phyloP scores from a whole-genome alignment of 2,797 vertebrate genomes.

The Peromyscus melanophrys region DNA sequence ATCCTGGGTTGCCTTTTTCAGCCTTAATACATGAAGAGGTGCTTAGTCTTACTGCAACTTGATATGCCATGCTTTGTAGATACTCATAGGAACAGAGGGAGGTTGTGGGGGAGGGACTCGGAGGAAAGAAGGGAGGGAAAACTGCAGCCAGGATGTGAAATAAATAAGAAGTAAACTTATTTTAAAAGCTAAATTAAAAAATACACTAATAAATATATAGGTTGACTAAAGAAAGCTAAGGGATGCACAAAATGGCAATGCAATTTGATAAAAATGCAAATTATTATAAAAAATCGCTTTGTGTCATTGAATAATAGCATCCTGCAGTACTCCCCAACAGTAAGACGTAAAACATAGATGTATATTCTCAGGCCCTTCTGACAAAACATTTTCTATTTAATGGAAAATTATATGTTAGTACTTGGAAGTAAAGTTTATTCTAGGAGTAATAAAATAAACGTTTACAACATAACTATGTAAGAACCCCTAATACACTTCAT shows the following conservation, averaged over 20 bases:
- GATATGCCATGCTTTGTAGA: background rate
- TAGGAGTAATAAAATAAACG: conserved; percentile 82
- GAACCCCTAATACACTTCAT: conserved; percentile 84
- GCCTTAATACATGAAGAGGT: background rate
- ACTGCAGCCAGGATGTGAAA: background rate
- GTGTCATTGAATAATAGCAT: conserved; percentile 81
- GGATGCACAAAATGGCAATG: background rate
- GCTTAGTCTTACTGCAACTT: background rate
- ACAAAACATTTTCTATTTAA: conserved; percentile 87
- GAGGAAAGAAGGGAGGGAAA: background rate
- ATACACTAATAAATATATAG: conserved; percentile 42
- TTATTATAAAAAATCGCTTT: conserved; percentile 85
- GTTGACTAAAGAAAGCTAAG: conserved; percentile 77
- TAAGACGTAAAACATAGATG: conserved; percentile 84
- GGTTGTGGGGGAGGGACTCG: background rate
- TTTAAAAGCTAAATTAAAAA: background rate
- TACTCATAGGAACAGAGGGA: background rate
- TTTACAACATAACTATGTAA: conserved; percentile 86
- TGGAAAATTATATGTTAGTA: conserved; percentile 84
- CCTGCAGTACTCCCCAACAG: conserved; percentile 79
- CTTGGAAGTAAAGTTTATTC: conserved; percentile 85
- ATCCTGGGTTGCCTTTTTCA: no score
- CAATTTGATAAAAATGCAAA: conserved; percentile 13
- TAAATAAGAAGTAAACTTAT: background rate
- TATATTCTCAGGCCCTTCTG: conserved; percentile 83